phyloP scores from a whole-genome alignment of 2,888 invertebrate genomes.

The Drosophila acutilabella region DNA sequence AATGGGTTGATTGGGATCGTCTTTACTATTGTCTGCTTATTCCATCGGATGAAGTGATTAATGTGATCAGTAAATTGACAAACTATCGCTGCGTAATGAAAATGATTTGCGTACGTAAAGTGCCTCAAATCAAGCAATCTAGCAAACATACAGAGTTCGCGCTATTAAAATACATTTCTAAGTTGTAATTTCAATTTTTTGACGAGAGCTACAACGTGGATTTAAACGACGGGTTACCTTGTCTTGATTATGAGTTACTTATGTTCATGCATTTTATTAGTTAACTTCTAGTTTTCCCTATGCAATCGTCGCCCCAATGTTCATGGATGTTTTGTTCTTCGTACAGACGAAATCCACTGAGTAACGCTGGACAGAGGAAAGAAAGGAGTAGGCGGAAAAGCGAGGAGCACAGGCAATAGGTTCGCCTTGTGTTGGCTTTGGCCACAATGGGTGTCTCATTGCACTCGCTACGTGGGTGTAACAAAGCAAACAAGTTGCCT shows the following conservation, averaged over 20 bases:
- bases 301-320: constrained; percentile 8
- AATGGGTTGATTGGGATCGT: too few species aligned
- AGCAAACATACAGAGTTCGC: too few species aligned
- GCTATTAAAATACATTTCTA: too few species aligned
- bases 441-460: constrained; percentile 65
- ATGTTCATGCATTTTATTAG: constrained; percentile 75
- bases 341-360: constrained; percentile 67
- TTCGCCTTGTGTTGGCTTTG: constrained; percentile 41
- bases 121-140: too few species aligned
- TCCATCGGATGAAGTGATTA: too few species aligned
- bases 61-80: too few species aligned
- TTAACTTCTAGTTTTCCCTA: constrained; percentile 37
- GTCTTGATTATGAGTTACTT: constrained; percentile 76
- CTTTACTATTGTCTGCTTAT: too few species aligned
- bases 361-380: not conserved
- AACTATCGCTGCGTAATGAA: too few species aligned
- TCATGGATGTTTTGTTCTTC: constrained; percentile 56
- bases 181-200: too few species aligned
- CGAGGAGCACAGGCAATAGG: constrained; percentile 60
- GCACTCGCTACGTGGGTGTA: constrained; percentile 53
- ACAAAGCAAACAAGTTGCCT: constrained; percentile 73
- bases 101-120: too few species aligned
- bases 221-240: too few species aligned
- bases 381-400: not conserved
- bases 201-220: too few species aligned